These are phyloP conservation scores for Xylota sylvarum DNA, from an alignment of 2,888 invertebrate genomes.

Conservation along the genomic window DNA sequence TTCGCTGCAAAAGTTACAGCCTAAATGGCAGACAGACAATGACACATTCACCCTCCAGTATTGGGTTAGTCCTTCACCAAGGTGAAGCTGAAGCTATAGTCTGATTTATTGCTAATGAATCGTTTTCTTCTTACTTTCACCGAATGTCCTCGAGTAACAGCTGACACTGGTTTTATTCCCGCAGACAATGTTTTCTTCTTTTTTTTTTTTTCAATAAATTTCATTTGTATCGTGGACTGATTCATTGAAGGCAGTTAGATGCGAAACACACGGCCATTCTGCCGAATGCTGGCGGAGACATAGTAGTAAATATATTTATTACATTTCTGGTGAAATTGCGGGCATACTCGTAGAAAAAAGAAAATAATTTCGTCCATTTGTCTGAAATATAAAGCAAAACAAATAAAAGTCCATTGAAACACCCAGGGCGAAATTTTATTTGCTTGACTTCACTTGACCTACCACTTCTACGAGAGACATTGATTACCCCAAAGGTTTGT, in stretches of 20 bases:
- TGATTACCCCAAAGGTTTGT: slow-evolving; percentile 23
- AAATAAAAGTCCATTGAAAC: slow-evolving; percentile 21
- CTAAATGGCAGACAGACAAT: slow-evolving; percentile 17
- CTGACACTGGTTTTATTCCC: slow-evolving; percentile 51
- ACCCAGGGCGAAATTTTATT: slow-evolving; percentile 13
- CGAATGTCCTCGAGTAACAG: slow-evolving; percentile 23
- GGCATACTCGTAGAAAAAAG: slow-evolving; percentile 5
- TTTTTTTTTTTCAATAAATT: slow-evolving; percentile 3
- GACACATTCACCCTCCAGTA: not conserved
- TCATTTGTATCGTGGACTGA: not conserved
- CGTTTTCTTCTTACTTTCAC: slow-evolving; percentile 12
- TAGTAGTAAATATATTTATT: slow-evolving; percentile 47
- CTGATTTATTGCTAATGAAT: slow-evolving; percentile 52
- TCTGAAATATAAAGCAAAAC: slow-evolving; percentile 22
- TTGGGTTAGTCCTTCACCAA: not conserved
- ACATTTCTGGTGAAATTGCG: slow-evolving; percentile 37
- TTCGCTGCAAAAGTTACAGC: slow-evolving; percentile 4
- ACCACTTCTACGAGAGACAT: not conserved
- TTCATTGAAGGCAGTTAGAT: slow-evolving; percentile 21
- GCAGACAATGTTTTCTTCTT: slow-evolving; percentile 4
- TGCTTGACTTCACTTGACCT: slow-evolving; percentile 15
- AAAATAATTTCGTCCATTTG: slow-evolving; percentile 30
- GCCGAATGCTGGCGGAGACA: not conserved
- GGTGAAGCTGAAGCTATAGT: slow-evolving; percentile 14
- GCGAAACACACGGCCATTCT: slow-evolving; percentile 20